A percentile compares a stretch with the other conserved stretches of the same genome.
phyloP scores from a whole-genome alignment of 2,888 invertebrate species.

The Lamproptera curius region DNA sequence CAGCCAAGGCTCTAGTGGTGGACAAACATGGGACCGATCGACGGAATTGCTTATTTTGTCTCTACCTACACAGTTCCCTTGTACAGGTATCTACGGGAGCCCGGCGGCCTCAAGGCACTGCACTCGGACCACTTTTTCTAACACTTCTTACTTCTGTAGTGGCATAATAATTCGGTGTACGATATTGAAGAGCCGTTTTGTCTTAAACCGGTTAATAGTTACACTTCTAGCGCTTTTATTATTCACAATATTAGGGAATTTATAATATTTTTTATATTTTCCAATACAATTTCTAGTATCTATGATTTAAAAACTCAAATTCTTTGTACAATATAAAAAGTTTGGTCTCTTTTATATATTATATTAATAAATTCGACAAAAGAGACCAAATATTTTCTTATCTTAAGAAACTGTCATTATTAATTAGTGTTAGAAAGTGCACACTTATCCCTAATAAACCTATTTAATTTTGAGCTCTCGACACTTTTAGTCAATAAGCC shows the following conservation, averaged over 20 bases:
- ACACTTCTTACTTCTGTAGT: constrained; percentile 43
- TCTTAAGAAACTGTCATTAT: not conserved
- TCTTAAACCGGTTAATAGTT: constrained; percentile 48
- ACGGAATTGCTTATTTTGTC: constrained; percentile 78
- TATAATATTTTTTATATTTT: too few relatives aligned
- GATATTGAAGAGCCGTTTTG: constrained; percentile 53
- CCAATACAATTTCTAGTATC: too few relatives aligned
- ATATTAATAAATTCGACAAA: not conserved
- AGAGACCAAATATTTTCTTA: not conserved
- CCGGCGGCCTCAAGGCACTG: constrained; percentile 54
- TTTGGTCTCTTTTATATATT: not conserved
- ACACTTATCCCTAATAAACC: constrained; percentile 1
- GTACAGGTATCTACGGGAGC: constrained; percentile 55
- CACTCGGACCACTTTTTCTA: constrained; percentile 46
- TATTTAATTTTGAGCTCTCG: not conserved
- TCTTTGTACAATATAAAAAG: too few relatives aligned
- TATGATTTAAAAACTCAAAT: too few relatives aligned
- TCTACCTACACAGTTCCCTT: constrained; percentile 71
- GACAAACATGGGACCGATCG: constrained; percentile 74
- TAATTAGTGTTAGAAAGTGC: not conserved
- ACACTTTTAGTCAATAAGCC: constrained; percentile 1
- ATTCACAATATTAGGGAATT: too few relatives aligned
- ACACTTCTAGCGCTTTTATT: constrained; percentile 67
- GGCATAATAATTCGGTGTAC: constrained; percentile 55
- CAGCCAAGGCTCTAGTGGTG: constrained; percentile 76